Evolutionary conservation across 2,888 invertebrate species (phyloP), one percentile per base, ranked within the genome.

Genomic region (Caenorhabditis sinica): DNA sequence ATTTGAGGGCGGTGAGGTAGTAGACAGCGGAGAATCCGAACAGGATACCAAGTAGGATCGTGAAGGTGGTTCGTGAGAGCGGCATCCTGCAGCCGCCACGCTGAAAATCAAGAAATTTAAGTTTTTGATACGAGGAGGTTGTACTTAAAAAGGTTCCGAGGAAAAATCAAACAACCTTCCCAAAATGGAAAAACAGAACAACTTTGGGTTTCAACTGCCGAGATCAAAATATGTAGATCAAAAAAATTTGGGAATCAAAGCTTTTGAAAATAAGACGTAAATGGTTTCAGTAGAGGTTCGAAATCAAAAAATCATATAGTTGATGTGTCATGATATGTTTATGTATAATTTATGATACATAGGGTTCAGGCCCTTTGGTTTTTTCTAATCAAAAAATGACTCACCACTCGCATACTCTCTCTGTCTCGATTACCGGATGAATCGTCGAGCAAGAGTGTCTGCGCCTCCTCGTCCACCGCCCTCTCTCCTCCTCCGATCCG

Each of bases 1-100:
- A 45, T 65, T 71, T 75, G 43, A 83, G 49, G 33, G 79, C 71
- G 25, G 79, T 80, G 25, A 75, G 71, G 28, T 75, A 83, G 66
- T 83, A 75, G 82, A 87, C 87, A 53, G 81, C 77, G 25, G 86
- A 80, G 49, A 87, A 81, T 33, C 88, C 88, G 71, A 89, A 76
- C 25, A 86, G 58, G 45, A 86, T 77, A 30, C 89, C 89, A 28
- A 87, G 63, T 23, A 86, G 33, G 43, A 86, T 72, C 36, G 86
- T 82, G 15, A 68, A 68, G 20, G 82, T 36, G 61, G 86, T 76
- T 49, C 86, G 82, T 11, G 87, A 86, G 23, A 87, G 30, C 63
- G 85, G 85, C 88, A 88, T 88, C 71, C 86, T 77, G 51, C 71
- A 80, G 49, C 74, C 66, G 60, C 80, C 66, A n/a, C 75, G 56